These are phyloP conservation scores for Hemiprocne comata DNA, from an alignment of 2,113 vertebrate genomes.

Conservation along the genomic window DNA sequence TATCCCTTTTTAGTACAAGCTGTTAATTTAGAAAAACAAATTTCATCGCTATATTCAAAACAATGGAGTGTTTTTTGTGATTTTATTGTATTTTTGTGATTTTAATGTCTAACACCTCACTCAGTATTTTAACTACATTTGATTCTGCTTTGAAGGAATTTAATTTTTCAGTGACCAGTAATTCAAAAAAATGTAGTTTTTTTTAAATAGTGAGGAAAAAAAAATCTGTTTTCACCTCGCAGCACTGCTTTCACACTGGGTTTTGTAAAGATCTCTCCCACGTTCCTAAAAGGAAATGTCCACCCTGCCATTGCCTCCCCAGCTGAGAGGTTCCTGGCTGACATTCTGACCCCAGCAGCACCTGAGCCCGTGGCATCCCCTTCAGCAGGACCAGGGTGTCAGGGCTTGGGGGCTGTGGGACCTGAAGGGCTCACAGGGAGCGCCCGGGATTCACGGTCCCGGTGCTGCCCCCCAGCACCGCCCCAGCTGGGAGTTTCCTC, in stretches of 20 bases:
- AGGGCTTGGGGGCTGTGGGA: neutral
- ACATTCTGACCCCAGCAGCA: too few relatives aligned
- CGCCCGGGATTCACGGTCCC: rapidly evolving
- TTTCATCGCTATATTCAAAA: neutral
- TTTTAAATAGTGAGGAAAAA: neutral
- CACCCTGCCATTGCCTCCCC: neutral
- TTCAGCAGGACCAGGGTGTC: neutral
- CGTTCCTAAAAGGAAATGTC: neutral
- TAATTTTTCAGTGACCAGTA: neutral
- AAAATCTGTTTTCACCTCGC: neutral
- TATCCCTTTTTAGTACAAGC: neutral
- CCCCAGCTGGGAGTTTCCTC: rapidly evolving
- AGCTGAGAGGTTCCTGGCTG: neutral
- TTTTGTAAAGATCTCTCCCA: neutral
- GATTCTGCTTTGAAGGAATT: neutral
- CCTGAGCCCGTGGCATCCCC: neutral
- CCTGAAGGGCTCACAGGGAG: neutral
- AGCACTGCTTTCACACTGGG: neutral
- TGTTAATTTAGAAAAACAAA: neutral
- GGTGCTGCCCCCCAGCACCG: rapidly evolving
- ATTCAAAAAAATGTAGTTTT: neutral
- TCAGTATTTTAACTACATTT: neutral
- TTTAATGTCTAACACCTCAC: neutral
- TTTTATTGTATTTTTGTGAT: neutral
- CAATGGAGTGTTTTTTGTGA: neutral